phyloP scores from a whole-genome alignment of 2,113 vertebrate species.

The Odocoileus virginianus region DNA sequence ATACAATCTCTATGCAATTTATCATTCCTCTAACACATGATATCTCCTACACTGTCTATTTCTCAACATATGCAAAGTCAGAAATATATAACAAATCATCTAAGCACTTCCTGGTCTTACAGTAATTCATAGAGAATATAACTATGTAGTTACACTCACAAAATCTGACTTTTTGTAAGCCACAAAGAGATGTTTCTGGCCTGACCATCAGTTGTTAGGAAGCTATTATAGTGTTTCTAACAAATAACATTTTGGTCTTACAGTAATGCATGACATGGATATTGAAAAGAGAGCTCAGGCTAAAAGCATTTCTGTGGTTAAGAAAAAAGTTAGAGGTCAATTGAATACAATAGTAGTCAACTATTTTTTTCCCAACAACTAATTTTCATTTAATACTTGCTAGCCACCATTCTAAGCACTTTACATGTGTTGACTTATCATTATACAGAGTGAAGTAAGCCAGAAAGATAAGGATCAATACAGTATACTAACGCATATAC shows the following conservation, averaged over 20 bases:
- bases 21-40: neutral
- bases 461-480: no score
- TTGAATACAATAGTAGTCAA: neutral
- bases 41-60: neutral
- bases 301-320: neutral
- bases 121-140: neutral
- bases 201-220: neutral
- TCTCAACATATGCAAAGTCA: neutral
- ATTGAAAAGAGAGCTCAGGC: neutral
- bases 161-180: neutral
- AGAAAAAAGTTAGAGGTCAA: neutral
- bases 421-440: neutral
- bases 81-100: neutral
- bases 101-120: neutral
- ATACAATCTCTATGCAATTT: neutral
- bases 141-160: neutral
- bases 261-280: neutral
- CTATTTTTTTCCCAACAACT: neutral
- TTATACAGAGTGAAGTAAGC: no score
- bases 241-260: neutral
- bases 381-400: neutral
- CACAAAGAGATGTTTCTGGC: neutral
- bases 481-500: no score
- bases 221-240: neutral
- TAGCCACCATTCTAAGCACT: neutral